These are phyloP conservation scores for Spatulosminthurus flaviceps DNA, from an alignment of 2,888 invertebrate species.

Conservation along the genomic window DNA sequence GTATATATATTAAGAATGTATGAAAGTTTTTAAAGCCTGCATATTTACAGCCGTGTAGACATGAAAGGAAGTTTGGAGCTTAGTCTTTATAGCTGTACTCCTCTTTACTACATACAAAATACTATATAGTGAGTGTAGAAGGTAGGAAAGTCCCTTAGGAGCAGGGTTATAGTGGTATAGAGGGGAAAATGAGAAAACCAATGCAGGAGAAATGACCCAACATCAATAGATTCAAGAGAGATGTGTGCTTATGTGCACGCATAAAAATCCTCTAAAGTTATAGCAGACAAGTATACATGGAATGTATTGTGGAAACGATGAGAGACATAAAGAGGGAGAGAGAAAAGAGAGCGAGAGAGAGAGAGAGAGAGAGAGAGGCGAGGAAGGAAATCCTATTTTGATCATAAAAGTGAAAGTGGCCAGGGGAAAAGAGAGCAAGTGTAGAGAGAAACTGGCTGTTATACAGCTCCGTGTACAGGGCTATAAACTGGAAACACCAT, in stretches of 20 bases:
- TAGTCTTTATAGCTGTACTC: too few relatives aligned
- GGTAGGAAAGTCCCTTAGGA: not conserved
- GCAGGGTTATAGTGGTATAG: not conserved
- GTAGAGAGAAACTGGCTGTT: slow-evolving; percentile 28
- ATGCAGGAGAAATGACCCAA: slow-evolving; percentile 27
- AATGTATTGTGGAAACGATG: not conserved
- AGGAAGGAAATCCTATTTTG: slow-evolving; percentile 33
- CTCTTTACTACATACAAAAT: too few relatives aligned
- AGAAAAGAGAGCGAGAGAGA: not conserved
- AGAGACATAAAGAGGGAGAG: slow-evolving; percentile 12
- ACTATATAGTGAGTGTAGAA: too few relatives aligned
- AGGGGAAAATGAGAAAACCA: not conserved
- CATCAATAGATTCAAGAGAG: slow-evolving; percentile 26
- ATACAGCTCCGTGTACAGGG: slow-evolving; percentile 30
- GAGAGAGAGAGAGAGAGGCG: slow-evolving; percentile 12
- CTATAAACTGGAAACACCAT: slow-evolving; percentile 40
- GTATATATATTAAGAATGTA: too few relatives aligned
- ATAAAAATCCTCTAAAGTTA: not conserved
- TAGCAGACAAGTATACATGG: not conserved
- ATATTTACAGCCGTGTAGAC: too few relatives aligned
- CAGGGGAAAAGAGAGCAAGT: slow-evolving; percentile 10
- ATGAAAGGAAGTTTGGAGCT: too few relatives aligned
- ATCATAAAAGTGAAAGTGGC: slow-evolving; percentile 38
- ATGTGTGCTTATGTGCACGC: slow-evolving; percentile 10
- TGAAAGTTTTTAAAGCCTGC: too few relatives aligned